These are phyloP conservation scores for Lathronympha strigana DNA, from an alignment of 2,888 invertebrate genomes.

Conservation along the genomic window DNA sequence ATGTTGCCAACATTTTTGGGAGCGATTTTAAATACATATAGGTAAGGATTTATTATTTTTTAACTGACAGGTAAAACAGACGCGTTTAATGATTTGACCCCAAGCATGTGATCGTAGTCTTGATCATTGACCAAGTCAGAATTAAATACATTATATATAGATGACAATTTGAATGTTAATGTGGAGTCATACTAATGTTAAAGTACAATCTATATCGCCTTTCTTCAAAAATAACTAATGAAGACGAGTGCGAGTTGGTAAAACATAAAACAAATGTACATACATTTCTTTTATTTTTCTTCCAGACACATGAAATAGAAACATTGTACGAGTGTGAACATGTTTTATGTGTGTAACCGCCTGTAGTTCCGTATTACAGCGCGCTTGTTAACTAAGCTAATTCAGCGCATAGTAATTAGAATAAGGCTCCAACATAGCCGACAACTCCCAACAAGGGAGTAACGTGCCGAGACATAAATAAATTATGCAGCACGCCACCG, in stretches of 20 bases:
- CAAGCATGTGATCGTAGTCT: too few species aligned
- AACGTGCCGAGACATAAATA: constrained; percentile 80
- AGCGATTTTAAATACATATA: not conserved
- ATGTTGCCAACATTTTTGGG: constrained; percentile 17
- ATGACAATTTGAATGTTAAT: too few species aligned
- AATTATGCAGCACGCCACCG: constrained; percentile 75
- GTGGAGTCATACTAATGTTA: too few species aligned
- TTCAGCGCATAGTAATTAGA: constrained; percentile 57
- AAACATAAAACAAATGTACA: too few species aligned
- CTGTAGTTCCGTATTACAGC: constrained; percentile 34
- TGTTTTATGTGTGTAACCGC: constrained; percentile 8
- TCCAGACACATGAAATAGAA: not conserved
- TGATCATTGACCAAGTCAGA: too few species aligned
- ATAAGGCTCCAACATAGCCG: constrained; percentile 57
- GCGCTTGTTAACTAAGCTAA: constrained; percentile 47
- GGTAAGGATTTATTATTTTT: not conserved
- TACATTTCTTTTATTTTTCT: not conserved
- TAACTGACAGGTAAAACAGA: too few species aligned
- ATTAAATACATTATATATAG: too few species aligned
- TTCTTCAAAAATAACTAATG: too few species aligned
- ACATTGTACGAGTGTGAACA: not conserved
- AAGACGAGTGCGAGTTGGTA: too few species aligned
- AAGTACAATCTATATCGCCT: too few species aligned
- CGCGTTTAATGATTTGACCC: too few species aligned
- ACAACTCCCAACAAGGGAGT: constrained; percentile 66